A percentile compares a stretch with the other conserved stretches of the same genome.
Conservation (phyloP, 2,797 vertebrate species). For the Geotrypetes seraphini region DNA sequence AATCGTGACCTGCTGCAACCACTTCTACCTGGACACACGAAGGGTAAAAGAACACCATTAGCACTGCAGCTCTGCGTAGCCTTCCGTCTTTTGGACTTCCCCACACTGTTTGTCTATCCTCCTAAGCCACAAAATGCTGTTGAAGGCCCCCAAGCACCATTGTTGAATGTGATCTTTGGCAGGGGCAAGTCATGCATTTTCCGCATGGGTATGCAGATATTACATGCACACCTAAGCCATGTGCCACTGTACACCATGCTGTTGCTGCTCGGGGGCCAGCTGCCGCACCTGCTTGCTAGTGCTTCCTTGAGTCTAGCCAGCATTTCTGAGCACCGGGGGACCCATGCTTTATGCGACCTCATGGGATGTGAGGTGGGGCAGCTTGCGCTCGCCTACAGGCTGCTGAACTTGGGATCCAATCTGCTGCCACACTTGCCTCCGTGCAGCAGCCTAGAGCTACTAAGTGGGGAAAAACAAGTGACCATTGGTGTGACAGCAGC, state of each 20-base stretch:
- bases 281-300: slow-evolving; percentile 44
- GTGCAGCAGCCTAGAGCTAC: too few species aligned
- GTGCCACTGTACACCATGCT: slow-evolving; percentile 60
- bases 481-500: too few species aligned
- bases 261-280: slow-evolving; percentile 57
- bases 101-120: slow-evolving; percentile 58
- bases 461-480: too few species aligned
- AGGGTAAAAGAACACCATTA: slow-evolving; percentile 4
- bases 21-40: too few species aligned
- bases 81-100: slow-evolving; percentile 70
- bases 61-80: too few species aligned
- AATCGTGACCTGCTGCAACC: slow-evolving; percentile 17
- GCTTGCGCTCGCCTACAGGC: slow-evolving; percentile 61
- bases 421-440: slow-evolving; percentile 30
- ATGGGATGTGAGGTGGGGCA: slow-evolving; percentile 53
- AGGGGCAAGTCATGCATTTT: slow-evolving; percentile 84
- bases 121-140: neutral
- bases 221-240: slow-evolving; percentile 42
- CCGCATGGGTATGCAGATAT: slow-evolving; percentile 47
- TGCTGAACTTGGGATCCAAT: slow-evolving; percentile 51
- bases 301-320: too few species aligned
- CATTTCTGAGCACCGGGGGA: too few species aligned
- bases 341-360: slow-evolving; percentile 38
- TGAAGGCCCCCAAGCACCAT: neutral
- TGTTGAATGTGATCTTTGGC: slow-evolving; percentile 42